These are phyloP conservation scores for Chrysolina americana DNA, from an alignment of 2,888 invertebrate species.

Conservation along the genomic window DNA sequence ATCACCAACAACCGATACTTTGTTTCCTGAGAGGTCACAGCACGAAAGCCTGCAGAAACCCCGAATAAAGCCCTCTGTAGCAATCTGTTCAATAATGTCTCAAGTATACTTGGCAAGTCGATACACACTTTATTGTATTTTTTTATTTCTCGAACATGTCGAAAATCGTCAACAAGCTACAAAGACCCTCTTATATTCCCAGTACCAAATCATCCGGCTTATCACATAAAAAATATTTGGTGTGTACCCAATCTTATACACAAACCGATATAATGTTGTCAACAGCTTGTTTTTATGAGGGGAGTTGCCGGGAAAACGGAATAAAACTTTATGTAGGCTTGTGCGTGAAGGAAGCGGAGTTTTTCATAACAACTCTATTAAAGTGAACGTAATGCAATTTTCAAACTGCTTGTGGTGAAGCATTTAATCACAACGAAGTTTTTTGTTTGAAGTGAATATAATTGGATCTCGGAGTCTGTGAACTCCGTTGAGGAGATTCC, in stretches of 20 bases:
- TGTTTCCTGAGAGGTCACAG: not conserved
- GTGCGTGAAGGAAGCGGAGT: conserved; percentile 38
- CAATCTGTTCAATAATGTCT: conserved; percentile 1
- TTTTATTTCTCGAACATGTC: conserved; percentile 7
- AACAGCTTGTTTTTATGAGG: conserved; percentile 51
- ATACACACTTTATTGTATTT: conserved; percentile 22
- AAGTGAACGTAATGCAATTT: conserved; percentile 19
- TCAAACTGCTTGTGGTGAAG: conserved; percentile 6
- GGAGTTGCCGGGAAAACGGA: conserved; percentile 38
- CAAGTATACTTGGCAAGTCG: conserved; percentile 2
- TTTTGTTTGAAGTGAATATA: not conserved
- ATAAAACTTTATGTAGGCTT: conserved; percentile 49
- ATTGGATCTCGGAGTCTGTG: conserved; percentile 8
- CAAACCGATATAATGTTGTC: conserved; percentile 42
- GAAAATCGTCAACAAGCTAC: conserved; percentile 13
- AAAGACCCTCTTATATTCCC: conserved; percentile 16
- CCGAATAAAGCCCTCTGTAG: not conserved
- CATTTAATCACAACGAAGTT: not conserved
- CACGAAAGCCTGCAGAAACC: not conserved
- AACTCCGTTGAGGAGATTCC: not conserved
- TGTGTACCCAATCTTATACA: conserved; percentile 34
- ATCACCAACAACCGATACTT: no score
- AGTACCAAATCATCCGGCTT: conserved; percentile 24
- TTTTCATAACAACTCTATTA: conserved; percentile 48
- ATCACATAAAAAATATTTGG: conserved; percentile 31